A percentile compares a stretch with the other conserved stretches of the same genome.
Evolutionary conservation across 1,140 invertebrate genomes (phyloP).

Genomic region (Globodera rostochiensis): DNA sequence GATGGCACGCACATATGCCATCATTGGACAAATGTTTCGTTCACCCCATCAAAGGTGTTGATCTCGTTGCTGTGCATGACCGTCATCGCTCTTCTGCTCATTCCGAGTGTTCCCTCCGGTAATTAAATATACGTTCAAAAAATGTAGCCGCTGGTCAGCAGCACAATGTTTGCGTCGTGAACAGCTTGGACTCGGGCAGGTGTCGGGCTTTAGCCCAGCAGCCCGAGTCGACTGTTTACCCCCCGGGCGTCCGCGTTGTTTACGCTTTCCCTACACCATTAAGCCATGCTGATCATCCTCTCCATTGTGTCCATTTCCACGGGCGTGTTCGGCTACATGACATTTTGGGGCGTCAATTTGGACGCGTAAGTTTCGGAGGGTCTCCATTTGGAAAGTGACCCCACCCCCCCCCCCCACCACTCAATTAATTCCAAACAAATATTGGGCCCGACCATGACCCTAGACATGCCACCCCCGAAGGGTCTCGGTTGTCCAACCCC

Average conservation of each 20-base stretch:
- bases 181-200: too few relatives aligned
- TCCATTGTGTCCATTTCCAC: slow-evolving; percentile 67
- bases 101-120: slow-evolving; percentile 67
- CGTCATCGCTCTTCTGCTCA: slow-evolving; percentile 66
- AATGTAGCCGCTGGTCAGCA: slow-evolving; percentile 21
- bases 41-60: slow-evolving; percentile 33
- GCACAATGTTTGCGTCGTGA: too few relatives aligned
- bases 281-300: slow-evolving; percentile 66
- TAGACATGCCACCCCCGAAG: too few relatives aligned
- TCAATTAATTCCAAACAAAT: too few relatives aligned
- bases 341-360: slow-evolving; percentile 66
- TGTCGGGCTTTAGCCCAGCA: too few relatives aligned
- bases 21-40: neutral
- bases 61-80: slow-evolving; percentile 68
- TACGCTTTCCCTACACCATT: neutral
- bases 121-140: neutral
- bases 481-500: too few relatives aligned
- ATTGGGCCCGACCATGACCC: too few relatives aligned
- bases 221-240: too few relatives aligned
- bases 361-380: slow-evolving; percentile 45
- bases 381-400: too few relatives aligned
- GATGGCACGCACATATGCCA: neutral
- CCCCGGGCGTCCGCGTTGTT: too few relatives aligned
- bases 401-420: neutral
- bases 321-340: slow-evolving; percentile 68